Evolutionary conservation across 1,140 invertebrate genomes (phyloP).

Genomic region (Elysia chlorotica): DNA sequence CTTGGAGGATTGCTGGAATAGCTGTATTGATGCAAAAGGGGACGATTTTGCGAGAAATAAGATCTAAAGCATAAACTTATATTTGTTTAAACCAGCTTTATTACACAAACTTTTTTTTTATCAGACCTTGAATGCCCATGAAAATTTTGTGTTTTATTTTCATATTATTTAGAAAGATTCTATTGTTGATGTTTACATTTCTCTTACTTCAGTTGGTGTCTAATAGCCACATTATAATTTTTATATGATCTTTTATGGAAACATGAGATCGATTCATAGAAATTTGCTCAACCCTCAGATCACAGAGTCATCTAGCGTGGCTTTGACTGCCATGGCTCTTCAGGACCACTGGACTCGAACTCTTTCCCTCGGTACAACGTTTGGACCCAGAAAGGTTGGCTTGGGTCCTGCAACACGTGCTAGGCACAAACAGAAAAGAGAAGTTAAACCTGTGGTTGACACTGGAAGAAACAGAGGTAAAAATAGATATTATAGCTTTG

Average conservation of each 20-base stretch:
- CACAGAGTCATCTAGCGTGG: slow-evolving; percentile 23
- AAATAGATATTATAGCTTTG: too few species aligned
- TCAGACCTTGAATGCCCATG: too few species aligned
- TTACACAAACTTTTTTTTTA: too few species aligned
- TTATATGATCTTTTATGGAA: neutral
- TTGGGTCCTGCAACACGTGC: slow-evolving; percentile 39
- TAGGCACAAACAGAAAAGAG: slow-evolving; percentile 39
- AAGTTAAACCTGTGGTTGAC: slow-evolving; percentile 41
- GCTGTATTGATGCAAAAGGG: too few species aligned
- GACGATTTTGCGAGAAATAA: too few species aligned
- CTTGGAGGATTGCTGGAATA: too few species aligned
- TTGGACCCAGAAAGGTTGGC: slow-evolving; percentile 37
- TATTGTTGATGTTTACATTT: neutral
- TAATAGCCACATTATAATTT: neutral
- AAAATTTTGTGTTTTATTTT: too few species aligned
- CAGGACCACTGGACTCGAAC: slow-evolving; percentile 49
- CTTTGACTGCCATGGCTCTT: slow-evolving; percentile 48
- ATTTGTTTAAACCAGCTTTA: too few species aligned
- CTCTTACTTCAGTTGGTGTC: neutral
- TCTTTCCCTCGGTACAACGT: slow-evolving; percentile 29
- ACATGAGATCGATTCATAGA: too few species aligned
- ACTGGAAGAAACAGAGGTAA: slow-evolving; percentile 33
- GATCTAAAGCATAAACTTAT: too few species aligned
- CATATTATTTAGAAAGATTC: too few species aligned
- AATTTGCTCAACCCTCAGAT: neutral